A percentile compares a stretch with the other conserved stretches of the same genome.
These are phyloP conservation scores for Drosophila nikananu DNA, from an alignment of 1,140 invertebrate species.

Conservation along the genomic window DNA sequence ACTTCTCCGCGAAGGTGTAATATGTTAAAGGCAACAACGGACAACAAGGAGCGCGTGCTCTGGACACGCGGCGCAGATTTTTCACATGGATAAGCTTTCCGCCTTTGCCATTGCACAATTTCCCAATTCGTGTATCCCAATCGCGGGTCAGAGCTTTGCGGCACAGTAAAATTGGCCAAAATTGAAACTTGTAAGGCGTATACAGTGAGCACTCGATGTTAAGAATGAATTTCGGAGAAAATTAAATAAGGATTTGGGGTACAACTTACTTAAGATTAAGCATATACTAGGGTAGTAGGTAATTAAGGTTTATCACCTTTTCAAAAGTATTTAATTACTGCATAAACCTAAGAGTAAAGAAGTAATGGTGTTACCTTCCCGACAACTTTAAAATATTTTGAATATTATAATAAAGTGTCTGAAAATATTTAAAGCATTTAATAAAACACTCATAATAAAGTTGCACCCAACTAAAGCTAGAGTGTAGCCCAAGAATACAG, in stretches of 20 bases:
- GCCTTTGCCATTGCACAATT: slow-evolving; percentile 48
- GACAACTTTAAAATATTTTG: neutral
- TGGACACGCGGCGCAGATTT: slow-evolving; percentile 76
- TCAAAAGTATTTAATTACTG: neutral
- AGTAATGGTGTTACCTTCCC: too few relatives aligned
- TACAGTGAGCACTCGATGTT: slow-evolving; percentile 10
- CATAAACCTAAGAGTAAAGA: too few relatives aligned
- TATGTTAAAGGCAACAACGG: slow-evolving; percentile 60
- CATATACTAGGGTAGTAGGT: neutral
- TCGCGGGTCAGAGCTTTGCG: slow-evolving; percentile 54
- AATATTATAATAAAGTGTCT: neutral
- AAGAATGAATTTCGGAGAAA: neutral
- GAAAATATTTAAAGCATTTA: too few relatives aligned
- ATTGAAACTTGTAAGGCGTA: slow-evolving; percentile 11
- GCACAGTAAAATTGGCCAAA: slow-evolving; percentile 48
- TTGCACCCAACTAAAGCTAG: too few relatives aligned
- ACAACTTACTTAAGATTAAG: too few relatives aligned
- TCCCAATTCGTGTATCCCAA: slow-evolving; percentile 42
- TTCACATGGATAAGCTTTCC: slow-evolving; percentile 79
- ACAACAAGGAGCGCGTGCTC: slow-evolving; percentile 57
- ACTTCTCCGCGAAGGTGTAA: slow-evolving; percentile 65
- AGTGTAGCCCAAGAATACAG: neutral
- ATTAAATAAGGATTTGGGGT: neutral
- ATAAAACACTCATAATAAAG: neutral
- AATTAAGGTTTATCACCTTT: too few relatives aligned